phyloP scores from a whole-genome alignment of 2,888 invertebrate species.

The Aradus depressus region DNA sequence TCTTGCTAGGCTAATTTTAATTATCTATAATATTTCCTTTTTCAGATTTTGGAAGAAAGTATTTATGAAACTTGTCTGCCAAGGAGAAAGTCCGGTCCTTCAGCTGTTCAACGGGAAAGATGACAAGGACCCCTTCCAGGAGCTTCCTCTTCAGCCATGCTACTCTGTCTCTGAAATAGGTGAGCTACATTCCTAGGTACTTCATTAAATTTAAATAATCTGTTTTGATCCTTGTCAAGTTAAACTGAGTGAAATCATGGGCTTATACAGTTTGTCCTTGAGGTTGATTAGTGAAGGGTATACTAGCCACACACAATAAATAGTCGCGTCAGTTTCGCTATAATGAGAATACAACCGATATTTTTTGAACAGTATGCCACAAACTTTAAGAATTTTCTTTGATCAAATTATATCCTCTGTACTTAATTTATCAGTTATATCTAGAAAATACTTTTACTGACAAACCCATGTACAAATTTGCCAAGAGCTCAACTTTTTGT shows the following conservation, averaged over 20 bases:
- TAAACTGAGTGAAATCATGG: neutral
- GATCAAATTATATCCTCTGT: no score
- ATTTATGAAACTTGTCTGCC: constrained; percentile 65
- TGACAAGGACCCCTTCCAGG: constrained; percentile 89
- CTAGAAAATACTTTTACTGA: no score
- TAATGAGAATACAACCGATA: no score
- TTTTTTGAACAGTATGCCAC: no score
- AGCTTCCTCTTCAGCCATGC: constrained; percentile 84
- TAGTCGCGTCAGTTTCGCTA: no score
- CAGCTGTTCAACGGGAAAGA: constrained; percentile 71
- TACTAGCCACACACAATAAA: no score
- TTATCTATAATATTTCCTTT: constrained; percentile 12
- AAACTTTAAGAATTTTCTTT: neutral
- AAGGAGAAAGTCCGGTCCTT: constrained; percentile 72
- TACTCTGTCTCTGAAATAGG: constrained; percentile 86
- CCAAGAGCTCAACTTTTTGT: no score
- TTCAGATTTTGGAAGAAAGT: constrained; percentile 92
- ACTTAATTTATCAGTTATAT: no score
- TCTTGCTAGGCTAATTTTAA: neutral
- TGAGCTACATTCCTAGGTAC: constrained; percentile 28
- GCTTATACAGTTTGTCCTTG: neutral
- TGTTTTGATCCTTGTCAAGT: neutral
- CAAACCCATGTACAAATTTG: no score
- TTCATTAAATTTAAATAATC: neutral
- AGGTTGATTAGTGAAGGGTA: no score